phyloP scores from a whole-genome alignment of 2,888 invertebrate species.

The Pseudococcus jackbeardsleyi region DNA sequence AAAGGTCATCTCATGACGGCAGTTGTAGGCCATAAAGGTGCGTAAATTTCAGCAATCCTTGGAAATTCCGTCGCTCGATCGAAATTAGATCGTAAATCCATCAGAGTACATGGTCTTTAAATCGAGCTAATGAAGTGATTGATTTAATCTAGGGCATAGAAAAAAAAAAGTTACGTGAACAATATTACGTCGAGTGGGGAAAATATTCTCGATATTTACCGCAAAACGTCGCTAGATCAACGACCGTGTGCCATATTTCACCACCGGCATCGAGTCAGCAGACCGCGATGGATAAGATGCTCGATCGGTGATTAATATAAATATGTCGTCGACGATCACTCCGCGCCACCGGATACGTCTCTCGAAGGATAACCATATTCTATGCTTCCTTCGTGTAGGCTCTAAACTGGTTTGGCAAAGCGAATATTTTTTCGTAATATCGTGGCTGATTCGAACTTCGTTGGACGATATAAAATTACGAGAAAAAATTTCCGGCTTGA shows the following conservation, averaged over 20 bases:
- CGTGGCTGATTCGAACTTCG: not conserved
- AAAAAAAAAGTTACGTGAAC: not conserved
- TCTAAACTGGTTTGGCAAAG: not conserved
- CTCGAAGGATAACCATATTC: slow-evolving; percentile 18
- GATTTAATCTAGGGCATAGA: not conserved
- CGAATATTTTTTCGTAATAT: slow-evolving; percentile 4
- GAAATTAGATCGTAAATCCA: not conserved
- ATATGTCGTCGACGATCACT: slow-evolving; percentile 3
- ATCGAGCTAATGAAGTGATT: not conserved
- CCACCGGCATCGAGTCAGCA: not conserved
- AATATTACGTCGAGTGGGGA: not conserved
- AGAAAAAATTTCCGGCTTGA: not conserved
- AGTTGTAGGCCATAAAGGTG: not conserved
- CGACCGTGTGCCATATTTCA: slow-evolving; percentile 21
- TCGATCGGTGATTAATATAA: not conserved
- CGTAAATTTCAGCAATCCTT: not conserved
- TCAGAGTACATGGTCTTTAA: not conserved
- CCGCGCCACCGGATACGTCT: slow-evolving; percentile 2
- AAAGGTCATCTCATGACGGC: not conserved
- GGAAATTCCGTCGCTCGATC: not conserved
- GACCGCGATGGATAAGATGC: not conserved
- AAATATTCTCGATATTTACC: not conserved
- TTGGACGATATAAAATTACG: not conserved
- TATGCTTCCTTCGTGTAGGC: not conserved
- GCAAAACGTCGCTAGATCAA: slow-evolving; percentile 1